These are phyloP conservation scores for Oryzias curvinotus DNA, from an alignment of 2,113 vertebrate genomes.

Conservation along the genomic window DNA sequence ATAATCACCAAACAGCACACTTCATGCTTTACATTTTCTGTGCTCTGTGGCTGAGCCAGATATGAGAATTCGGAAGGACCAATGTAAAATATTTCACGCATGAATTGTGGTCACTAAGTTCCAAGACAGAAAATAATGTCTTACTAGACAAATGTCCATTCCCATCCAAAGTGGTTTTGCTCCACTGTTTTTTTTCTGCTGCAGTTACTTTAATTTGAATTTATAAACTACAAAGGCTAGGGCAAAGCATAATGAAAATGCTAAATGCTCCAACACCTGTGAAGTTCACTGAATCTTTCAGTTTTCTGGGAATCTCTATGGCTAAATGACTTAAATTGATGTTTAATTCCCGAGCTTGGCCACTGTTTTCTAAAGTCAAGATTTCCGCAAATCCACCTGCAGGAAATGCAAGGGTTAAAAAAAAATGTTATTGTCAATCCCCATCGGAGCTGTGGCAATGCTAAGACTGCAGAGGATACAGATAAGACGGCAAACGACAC, in stretches of 20 bases:
- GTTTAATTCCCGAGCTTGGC: slow-evolving; percentile 61
- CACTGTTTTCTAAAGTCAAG: slow-evolving; percentile 59
- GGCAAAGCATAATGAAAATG: slow-evolving; percentile 21
- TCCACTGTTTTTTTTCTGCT: neutral
- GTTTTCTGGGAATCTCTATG: slow-evolving; percentile 53
- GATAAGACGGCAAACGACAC: slow-evolving; percentile 74
- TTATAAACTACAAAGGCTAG: slow-evolving; percentile 8
- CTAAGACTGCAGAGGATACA: slow-evolving; percentile 68
- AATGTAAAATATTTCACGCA: neutral
- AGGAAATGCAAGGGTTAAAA: slow-evolving; percentile 44
- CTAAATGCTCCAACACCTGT: slow-evolving; percentile 43
- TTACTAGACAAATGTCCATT: neutral
- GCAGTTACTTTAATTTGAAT: slow-evolving; percentile 16
- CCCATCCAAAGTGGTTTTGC: slow-evolving; percentile 3
- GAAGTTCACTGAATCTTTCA: slow-evolving; percentile 55
- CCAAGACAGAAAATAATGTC: slow-evolving; percentile 7
- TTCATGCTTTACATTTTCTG: slow-evolving; percentile 18
- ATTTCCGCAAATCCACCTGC: slow-evolving; percentile 66
- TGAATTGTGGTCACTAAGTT: neutral
- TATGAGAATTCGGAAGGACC: neutral
- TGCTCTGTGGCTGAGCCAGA: slow-evolving; percentile 15
- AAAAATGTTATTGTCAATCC: slow-evolving; percentile 61
- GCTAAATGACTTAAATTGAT: slow-evolving; percentile 60
- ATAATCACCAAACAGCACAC: slow-evolving; percentile 31
- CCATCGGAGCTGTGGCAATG: slow-evolving; percentile 61